A percentile compares a stretch with the other conserved stretches of the same genome.
Evolutionary conservation across 2,888 invertebrate species (phyloP).

Genomic region (Sipha maydis): DNA sequence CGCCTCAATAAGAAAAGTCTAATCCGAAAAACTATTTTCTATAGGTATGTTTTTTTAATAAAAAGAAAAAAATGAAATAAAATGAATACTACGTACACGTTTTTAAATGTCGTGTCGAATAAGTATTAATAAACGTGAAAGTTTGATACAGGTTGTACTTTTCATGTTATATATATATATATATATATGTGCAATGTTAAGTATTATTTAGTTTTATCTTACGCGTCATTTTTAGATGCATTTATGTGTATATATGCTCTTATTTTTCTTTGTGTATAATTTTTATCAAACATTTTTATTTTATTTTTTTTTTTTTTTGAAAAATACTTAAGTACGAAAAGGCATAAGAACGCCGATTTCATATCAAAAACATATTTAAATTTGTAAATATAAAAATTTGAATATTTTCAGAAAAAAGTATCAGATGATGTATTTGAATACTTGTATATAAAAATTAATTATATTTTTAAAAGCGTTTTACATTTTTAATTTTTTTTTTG

Average conservation of each 20-base stretch:
- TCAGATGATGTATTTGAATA: no score
- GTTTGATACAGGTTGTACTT: background rate
- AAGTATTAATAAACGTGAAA: slow-evolving; percentile 39
- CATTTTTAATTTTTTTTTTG: no score
- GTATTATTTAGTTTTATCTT: background rate
- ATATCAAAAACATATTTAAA: background rate
- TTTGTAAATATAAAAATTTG: background rate
- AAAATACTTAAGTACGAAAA: background rate
- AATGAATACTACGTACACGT: slow-evolving; percentile 8
- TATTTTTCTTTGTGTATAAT: background rate
- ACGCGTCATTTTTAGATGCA: background rate
- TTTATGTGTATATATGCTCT: background rate
- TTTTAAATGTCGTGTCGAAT: slow-evolving; percentile 29
- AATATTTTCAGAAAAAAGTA: no score
- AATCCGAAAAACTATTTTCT: background rate
- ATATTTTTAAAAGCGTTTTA: no score
- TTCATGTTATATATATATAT: background rate
- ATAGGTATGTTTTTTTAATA: background rate
- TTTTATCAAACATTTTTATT: background rate
- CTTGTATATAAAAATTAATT: no score
- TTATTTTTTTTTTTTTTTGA: background rate
- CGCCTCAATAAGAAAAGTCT: slow-evolving; percentile 1
- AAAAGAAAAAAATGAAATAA: background rate
- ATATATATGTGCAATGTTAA: background rate
- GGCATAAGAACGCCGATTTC: background rate